Evolutionary conservation across 2,797 vertebrate genomes (phyloP), one percentile per base, ranked within the genome.

Genomic region (Cuculus canorus): DNA sequence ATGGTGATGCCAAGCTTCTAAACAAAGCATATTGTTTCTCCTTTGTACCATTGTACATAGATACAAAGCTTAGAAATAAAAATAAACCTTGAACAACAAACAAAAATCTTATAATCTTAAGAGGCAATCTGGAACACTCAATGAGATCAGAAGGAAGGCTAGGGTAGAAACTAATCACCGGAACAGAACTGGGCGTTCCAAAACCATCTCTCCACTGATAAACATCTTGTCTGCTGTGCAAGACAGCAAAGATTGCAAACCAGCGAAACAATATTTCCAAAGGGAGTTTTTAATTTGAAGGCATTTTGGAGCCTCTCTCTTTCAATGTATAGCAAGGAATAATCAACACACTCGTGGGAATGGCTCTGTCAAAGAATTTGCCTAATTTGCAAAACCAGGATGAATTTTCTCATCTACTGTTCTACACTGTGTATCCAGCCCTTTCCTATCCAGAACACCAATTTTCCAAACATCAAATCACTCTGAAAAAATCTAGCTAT

Each of bases 341-440:
- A 91, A 71, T 54, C 50, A 65, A 33, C 37, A 61, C 13, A 39
- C n/a, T 54, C 2, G 0, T 69, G n/a, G n/a, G 30, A 86, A 79
- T 14, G 10, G 0, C 43, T 82, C 33, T 54, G 15, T 47, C 59
- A 54, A 56, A 61, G n/a, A 90, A 56, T 79, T 63, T 91, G 43
- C n/a, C 19, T 61, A 25, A 71, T 75, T 91, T 53, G 17, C 28
- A 65, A 85, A 85, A 90, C 1, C 5, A 61, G 13, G 23, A 56
- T 28, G 39, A 88, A 39, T 53, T 73, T 78, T 61, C 47, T 39
- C 17, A 32, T 66, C 27, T 24, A 5, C 19, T 52, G 3, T 64
- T 71, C 33, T 54, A 24, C 0, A 1, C 17, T 32, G 6, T 47
- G 39, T 48, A 5, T 41, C 50, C 35, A 25, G 23, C 6, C 7